Evolutionary conservation across 2,113 vertebrate species (phyloP).

Genomic region (Mus musculus): DNA sequence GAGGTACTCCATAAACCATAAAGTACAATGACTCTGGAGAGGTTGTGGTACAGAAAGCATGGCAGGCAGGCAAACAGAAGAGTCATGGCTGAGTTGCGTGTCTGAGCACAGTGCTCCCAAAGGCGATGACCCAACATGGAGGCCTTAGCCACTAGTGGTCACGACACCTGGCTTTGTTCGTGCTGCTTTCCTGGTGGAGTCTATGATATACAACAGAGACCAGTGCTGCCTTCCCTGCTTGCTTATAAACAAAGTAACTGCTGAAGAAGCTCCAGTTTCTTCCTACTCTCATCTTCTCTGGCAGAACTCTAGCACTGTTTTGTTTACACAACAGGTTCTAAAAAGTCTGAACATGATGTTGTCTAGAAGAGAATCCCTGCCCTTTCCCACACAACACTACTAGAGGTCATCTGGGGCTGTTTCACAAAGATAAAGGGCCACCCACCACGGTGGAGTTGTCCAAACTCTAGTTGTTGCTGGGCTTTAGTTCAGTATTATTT

Average conservation of each 20-base stretch:
- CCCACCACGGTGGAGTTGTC: background rate
- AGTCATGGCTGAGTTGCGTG: background rate
- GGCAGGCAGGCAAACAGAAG: background rate
- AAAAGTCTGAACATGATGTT: background rate
- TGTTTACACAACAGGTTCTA: background rate
- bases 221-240: too few relatives aligned
- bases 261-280: background rate
- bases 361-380: background rate
- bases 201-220: background rate
- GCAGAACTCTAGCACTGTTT: background rate
- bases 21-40: background rate
- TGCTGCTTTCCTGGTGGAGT: background rate
- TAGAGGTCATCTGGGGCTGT: background rate
- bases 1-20: background rate
- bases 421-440: background rate
- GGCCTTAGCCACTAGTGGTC: too few relatives aligned
- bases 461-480: background rate
- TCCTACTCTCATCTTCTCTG: background rate
- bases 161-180: background rate
- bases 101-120: background rate
- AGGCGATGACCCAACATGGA: background rate
- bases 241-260: background rate
- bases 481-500: background rate
- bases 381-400: background rate
- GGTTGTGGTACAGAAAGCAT: background rate